A percentile compares a stretch with the other conserved stretches of the same genome.
Evolutionary conservation across 2,888 invertebrate species (phyloP).

Genomic region (Zonitis immaculata): DNA sequence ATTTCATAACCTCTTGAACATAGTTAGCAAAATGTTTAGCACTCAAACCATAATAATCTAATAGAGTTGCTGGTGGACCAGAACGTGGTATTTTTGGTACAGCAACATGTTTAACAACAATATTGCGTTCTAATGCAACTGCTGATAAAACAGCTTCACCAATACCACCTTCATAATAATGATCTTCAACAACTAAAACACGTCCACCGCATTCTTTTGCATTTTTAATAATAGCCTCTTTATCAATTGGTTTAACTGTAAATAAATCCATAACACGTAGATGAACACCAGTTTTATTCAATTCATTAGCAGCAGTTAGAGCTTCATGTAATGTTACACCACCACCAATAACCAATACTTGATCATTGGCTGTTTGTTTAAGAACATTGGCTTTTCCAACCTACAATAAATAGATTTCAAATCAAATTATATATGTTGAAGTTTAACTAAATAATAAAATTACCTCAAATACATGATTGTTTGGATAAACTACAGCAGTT

Average conservation of each 20-base stretch:
- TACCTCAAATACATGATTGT: slow-evolving; percentile 75
- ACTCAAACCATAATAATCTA: slow-evolving; percentile 87
- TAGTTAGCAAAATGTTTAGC: slow-evolving; percentile 66
- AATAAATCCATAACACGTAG: slow-evolving; percentile 91
- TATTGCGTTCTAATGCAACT: slow-evolving; percentile 65
- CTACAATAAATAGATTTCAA: slow-evolving; percentile 35
- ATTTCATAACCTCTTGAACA: slow-evolving; percentile 61
- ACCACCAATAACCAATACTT: slow-evolving; percentile 83
- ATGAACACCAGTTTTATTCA: slow-evolving; percentile 66
- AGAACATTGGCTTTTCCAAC: slow-evolving; percentile 78
- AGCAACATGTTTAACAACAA: slow-evolving; percentile 72
- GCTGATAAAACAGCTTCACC: slow-evolving; percentile 92
- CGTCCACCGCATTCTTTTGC: slow-evolving; percentile 75
- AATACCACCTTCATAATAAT: slow-evolving; percentile 92
- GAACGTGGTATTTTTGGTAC: slow-evolving; percentile 86
- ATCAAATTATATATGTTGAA: background rate
- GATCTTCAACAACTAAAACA: slow-evolving; percentile 93
- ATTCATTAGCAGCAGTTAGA: slow-evolving; percentile 71
- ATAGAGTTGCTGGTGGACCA: slow-evolving; percentile 79
- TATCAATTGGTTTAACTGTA: slow-evolving; percentile 93
- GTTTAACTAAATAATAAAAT: slow-evolving; percentile 4
- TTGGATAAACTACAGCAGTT: slow-evolving; percentile 79
- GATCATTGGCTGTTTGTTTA: slow-evolving; percentile 68
- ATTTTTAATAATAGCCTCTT: slow-evolving; percentile 65
- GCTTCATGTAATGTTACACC: slow-evolving; percentile 94